These are phyloP conservation scores for Felis catus DNA, from an alignment of 2,113 vertebrate genomes.

Conservation along the genomic window DNA sequence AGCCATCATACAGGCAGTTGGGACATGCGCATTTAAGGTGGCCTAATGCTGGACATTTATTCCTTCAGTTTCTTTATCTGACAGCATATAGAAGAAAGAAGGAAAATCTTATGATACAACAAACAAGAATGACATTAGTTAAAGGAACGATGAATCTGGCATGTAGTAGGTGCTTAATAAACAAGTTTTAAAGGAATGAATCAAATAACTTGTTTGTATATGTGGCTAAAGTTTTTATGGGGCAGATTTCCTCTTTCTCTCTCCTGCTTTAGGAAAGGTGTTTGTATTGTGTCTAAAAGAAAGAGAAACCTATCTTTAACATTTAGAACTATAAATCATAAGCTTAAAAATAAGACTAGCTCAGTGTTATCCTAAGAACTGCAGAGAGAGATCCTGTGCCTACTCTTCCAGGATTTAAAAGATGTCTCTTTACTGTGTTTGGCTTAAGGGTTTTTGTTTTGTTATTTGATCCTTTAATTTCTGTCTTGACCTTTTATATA, in stretches of 20 bases:
- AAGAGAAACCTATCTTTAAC: neutral
- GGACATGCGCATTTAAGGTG: neutral
- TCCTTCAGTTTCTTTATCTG: neutral
- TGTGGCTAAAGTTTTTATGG: neutral
- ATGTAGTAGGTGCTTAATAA: neutral
- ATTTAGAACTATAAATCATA: neutral
- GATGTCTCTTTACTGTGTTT: neutral
- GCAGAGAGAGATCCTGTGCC: neutral
- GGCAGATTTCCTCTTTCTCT: neutral
- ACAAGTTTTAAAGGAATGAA: neutral
- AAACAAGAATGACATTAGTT: neutral
- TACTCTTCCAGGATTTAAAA: neutral
- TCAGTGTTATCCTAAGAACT: neutral
- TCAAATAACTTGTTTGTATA: neutral
- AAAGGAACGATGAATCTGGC: neutral
- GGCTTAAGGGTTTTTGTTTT: neutral
- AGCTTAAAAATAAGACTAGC: neutral
- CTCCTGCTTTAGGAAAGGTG: neutral
- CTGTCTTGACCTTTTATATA: conserved; percentile 3
- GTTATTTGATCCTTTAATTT: conserved; percentile 36
- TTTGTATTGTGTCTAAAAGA: neutral
- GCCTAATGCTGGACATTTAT: neutral
- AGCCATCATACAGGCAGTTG: neutral
- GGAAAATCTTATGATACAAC: neutral
- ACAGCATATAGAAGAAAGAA: neutral